Evolutionary conservation across 2,797 vertebrate species (phyloP), one percentile per base, ranked within the genome.

Genomic region (Lepilemur septentrionalis): DNA sequence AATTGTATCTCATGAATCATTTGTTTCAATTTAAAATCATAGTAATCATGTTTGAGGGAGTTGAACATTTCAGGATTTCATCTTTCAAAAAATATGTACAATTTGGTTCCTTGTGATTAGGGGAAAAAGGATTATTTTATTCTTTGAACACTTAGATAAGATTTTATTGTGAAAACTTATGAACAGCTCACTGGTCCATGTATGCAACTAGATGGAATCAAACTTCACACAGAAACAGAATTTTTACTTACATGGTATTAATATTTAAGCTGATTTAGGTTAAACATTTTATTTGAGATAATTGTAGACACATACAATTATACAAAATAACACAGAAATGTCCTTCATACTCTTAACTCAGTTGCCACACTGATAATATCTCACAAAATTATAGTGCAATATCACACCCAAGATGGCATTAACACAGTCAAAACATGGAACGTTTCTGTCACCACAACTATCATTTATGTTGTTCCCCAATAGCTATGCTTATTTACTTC

Each of bases 21-120:
- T 93, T 35, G 43, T 89, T 97, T 96, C 52, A 48, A 52, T 78
- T 90, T 91, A 65, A 96, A 92, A 95, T 79, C 32, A 65, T 65
- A 65, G 25, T 69, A 96, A 91, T 85, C 55, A 81, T 69, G 22
- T 75, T 65, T 13, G n/a, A 69, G 20, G 4, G 2, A 88, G 14
- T 25, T 90, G 7, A 87, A 63, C 18, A 70, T 83, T 41, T 81
- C 10, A 5, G 55, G n/a, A 65, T 78, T 82, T 82, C 14, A 0
- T 59, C 14, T 76, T 52, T 79, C 48, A 59, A 89, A 82, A 75
- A 70, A 17, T 84, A 84, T 35, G 30, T 22, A 86, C 50, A 91
- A 55, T 76, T 92, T 93, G 5, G 28, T 32, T 92, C 22, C n/a
- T 38, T 80, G 10, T 50, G 5, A 75, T 82, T 35, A 93, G 81